Conservation (phyloP, 1,140 invertebrate genomes). For the Bilobella aurantiaca region DNA sequence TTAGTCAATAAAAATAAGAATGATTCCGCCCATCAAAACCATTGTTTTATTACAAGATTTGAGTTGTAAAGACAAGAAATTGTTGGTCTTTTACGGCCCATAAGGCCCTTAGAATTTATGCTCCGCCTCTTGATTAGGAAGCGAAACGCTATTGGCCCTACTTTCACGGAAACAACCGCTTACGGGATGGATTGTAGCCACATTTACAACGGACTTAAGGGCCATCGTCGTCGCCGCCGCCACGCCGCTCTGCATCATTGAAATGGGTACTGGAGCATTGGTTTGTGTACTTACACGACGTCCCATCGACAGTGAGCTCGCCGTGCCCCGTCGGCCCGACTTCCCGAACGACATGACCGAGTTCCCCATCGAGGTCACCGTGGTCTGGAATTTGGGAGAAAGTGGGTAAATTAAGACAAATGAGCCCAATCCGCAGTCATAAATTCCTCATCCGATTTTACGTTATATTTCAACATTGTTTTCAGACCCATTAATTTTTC, state of each 20-base stretch:
- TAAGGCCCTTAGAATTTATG: not conserved
- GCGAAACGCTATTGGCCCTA: not conserved
- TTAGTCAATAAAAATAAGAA: not conserved
- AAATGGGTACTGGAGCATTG: not conserved
- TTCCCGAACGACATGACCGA: too few relatives aligned
- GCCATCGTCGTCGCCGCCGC: not conserved
- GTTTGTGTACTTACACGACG: not conserved
- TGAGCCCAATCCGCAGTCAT: not conserved
- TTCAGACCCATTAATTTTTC: conserved; percentile 7
- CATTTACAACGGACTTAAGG: not conserved
- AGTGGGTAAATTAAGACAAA: not conserved
- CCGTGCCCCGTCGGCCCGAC: not conserved
- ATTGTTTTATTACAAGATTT: not conserved
- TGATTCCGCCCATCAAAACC: not conserved
- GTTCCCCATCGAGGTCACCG: conserved; percentile 1
- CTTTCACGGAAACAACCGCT: not conserved
- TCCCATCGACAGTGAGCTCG: not conserved
- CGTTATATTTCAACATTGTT: not conserved
- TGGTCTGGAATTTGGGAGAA: conserved; percentile 1
- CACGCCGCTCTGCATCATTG: not conserved
- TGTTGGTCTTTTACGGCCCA: not conserved
- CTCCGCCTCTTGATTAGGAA: not conserved
- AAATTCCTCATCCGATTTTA: not conserved
- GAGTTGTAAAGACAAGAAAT: not conserved
- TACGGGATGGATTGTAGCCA: not conserved